phyloP scores from a whole-genome alignment of 2,888 invertebrate genomes.

The Diarsia dahlii region DNA sequence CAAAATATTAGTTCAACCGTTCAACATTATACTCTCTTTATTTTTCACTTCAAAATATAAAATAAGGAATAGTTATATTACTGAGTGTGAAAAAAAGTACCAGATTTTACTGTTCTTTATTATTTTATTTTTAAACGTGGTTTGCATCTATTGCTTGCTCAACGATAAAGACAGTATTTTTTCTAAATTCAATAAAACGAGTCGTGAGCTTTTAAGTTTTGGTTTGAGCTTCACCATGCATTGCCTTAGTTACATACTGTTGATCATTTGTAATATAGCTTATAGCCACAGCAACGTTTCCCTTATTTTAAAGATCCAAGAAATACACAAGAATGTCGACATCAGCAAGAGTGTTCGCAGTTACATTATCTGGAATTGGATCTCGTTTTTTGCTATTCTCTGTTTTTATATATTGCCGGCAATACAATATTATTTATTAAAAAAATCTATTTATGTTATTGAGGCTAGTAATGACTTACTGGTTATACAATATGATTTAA shows the following conservation, averaged over 20 bases:
- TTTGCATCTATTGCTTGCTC: not conserved
- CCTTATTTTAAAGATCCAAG: not conserved
- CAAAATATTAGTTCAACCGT: conserved; percentile 4
- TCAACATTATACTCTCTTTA: conserved; percentile 13
- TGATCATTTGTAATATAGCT: not conserved
- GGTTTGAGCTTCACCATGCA: not conserved
- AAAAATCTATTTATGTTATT: not conserved
- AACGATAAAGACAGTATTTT: not conserved
- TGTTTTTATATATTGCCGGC: not conserved
- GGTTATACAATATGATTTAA: not conserved
- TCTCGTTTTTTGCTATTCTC: not conserved
- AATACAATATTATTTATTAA: not conserved
- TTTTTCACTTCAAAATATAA: conserved; percentile 21
- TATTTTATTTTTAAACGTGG: not conserved
- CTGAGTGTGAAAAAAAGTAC: not conserved
- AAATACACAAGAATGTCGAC: not conserved
- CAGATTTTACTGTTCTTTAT: not conserved
- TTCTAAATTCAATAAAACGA: fast-evolving
- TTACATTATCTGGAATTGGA: conserved; percentile 1
- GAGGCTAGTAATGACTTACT: not conserved
- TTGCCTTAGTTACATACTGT: not conserved
- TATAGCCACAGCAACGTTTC: not conserved
- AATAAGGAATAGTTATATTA: conserved; percentile 9
- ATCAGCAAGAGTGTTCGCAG: not conserved
- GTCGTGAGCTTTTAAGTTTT: not conserved